Percentiles rank a stretch among this genome's conserved stretches.
phyloP scores from a whole-genome alignment of 2,888 invertebrate species.

The Diarsia dahlii region DNA sequence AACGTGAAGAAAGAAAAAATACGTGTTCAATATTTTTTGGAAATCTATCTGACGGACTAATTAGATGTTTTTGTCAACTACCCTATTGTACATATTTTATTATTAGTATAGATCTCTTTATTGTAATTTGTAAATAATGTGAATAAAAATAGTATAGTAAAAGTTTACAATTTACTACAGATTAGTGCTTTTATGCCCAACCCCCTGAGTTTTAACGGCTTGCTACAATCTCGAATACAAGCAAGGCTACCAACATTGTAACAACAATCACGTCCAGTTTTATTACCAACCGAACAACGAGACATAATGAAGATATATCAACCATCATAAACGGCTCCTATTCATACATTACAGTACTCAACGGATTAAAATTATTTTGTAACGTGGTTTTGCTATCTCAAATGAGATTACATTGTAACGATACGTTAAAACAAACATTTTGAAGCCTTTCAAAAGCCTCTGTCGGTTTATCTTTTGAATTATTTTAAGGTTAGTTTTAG shows the following conservation, averaged over 20 bases:
- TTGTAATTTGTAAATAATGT: too few species aligned
- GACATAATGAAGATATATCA: slow-evolving; percentile 63
- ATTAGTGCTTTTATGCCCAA: slow-evolving; percentile 24
- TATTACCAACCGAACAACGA: slow-evolving; percentile 50
- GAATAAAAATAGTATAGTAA: not conserved
- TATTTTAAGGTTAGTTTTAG: slow-evolving; percentile 51
- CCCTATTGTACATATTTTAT: too few species aligned
- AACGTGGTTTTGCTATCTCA: slow-evolving; percentile 47
- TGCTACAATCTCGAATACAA: slow-evolving; percentile 30
- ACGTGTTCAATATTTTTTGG: too few species aligned
- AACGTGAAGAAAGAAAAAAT: too few species aligned
- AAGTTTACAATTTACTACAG: slow-evolving; percentile 10
- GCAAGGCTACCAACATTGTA: slow-evolving; percentile 51
- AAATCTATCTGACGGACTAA: too few species aligned
- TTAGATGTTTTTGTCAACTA: too few species aligned
- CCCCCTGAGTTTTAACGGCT: slow-evolving; percentile 12
- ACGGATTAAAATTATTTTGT: slow-evolving; percentile 64
- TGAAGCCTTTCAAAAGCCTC: slow-evolving; percentile 47
- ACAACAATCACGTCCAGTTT: slow-evolving; percentile 55
- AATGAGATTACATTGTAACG: slow-evolving; percentile 48
- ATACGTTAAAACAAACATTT: slow-evolving; percentile 51
- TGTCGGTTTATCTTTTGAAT: slow-evolving; percentile 54
- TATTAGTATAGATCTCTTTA: too few species aligned
- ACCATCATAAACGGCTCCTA: slow-evolving; percentile 55
- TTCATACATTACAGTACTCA: slow-evolving; percentile 53